Evolutionary conservation across 2,113 vertebrate species (phyloP), one percentile per base, ranked within the genome.

Genomic region (Xyliphius kryptos): DNA sequence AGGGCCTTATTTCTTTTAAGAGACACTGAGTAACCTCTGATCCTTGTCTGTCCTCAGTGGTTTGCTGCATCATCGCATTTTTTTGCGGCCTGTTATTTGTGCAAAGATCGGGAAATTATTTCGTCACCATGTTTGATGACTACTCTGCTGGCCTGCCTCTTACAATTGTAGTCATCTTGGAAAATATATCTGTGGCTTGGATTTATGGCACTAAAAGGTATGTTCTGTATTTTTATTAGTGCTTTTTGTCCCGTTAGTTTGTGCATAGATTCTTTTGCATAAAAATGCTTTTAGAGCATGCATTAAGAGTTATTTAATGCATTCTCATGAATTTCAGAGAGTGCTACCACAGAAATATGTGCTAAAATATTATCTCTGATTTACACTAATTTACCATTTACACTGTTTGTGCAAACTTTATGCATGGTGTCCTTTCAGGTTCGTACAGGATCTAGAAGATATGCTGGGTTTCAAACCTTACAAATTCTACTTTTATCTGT

Each of bases 41-140:
- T 22, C 32, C 53, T 62, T 77, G 9, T 56, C 20, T 67, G 48
- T 53, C 73, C 16, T 46, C 83, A 99, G 96, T 90, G 83, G 89
- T 81, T 66, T 94, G 88, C 84, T 97, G 94, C 77, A 78, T 96
- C 79, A 86, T 92, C 2, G 96, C 96, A 74, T 99, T 97, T 65
- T 20, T 96, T 19, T 84, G 92, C 54, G 96, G 96, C 58, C 83
- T 99, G 72, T 87, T 99, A 82, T 99, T 99, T 26, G 96, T 99
- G 83, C 96, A 98, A 79, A 93, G 91, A 38, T 99, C 96, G 0
- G 96, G 96, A 38, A 99, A 98, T 76, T 99, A 99, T 78, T 99
- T 97, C 75, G 96, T 99, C 83, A 88, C 90, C 75, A 99, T 99
- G 96, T 99, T 99, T 72, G 96, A 99, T 0, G 96, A 99, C 77